phyloP scores from a whole-genome alignment of 2,888 invertebrate species.

The Gortyna flavago region DNA sequence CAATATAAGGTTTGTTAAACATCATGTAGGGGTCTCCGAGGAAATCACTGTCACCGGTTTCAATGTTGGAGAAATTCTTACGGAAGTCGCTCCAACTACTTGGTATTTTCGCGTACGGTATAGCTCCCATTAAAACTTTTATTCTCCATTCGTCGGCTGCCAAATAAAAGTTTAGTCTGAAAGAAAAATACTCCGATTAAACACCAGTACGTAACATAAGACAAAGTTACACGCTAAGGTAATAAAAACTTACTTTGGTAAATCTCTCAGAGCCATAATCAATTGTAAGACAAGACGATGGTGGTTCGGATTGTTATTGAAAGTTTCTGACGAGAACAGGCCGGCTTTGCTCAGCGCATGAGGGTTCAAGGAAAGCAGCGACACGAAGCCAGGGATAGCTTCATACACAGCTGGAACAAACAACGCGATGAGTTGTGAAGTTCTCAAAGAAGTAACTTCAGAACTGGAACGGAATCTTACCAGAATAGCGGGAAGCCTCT shows the following conservation, averaged over 20 bases:
- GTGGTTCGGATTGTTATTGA: conserved; percentile 83
- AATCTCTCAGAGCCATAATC: conserved; percentile 88
- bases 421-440: conserved; percentile 47
- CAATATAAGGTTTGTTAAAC: conserved; percentile 89
- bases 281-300: conserved; percentile 88
- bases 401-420: conserved; percentile 86
- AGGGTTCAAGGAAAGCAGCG: conserved; percentile 88
- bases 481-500: conserved; percentile 87
- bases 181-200: conserved; percentile 58
- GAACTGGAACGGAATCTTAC: conserved; percentile 71
- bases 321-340: conserved; percentile 83
- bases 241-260: conserved; percentile 85
- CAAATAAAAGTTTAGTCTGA: conserved; percentile 89
- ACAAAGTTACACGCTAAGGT: conserved; percentile 5
- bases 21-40: conserved; percentile 87
- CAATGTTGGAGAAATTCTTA: conserved; percentile 84
- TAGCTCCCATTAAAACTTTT: conserved; percentile 82
- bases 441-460: conserved; percentile 43
- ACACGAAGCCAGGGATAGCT: conserved; percentile 88
- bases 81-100: conserved; percentile 89
- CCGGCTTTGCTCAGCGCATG: conserved; percentile 86
- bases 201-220: neutral
- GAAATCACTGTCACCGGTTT: conserved; percentile 86
- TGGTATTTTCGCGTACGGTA: conserved; percentile 77
- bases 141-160: conserved; percentile 90